Conservation (phyloP, 2,113 vertebrate genomes). For the Callipepla californica region DNA sequence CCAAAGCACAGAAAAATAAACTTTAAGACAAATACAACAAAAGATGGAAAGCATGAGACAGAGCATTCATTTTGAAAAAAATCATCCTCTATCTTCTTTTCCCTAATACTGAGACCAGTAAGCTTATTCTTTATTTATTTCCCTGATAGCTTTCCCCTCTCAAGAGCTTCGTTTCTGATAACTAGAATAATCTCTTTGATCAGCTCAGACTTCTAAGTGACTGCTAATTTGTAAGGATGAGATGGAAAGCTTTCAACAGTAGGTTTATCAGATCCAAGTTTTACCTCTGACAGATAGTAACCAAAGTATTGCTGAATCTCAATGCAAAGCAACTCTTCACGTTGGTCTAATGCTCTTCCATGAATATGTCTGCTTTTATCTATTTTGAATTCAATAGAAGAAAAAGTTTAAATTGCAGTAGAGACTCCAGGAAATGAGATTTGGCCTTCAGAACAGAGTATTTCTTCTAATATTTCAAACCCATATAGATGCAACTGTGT, state of each 20-base stretch:
- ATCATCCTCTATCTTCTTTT: background rate
- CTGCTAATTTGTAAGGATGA: background rate
- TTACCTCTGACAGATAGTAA: background rate
- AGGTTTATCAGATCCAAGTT: background rate
- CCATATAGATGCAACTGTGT: background rate
- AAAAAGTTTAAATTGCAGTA: no score
- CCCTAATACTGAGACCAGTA: background rate
- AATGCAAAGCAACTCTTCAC: background rate
- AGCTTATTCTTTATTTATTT: background rate
- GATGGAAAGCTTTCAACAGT: background rate
- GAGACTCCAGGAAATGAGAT: no score
- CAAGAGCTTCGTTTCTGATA: background rate
- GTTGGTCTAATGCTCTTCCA: background rate
- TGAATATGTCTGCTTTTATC: no score
- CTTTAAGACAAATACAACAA: background rate
- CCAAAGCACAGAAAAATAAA: background rate
- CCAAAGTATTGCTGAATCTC: background rate
- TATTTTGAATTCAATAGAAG: no score
- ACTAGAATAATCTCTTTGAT: background rate
- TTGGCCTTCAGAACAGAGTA: no score
- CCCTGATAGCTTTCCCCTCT: background rate
- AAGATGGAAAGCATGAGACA: background rate
- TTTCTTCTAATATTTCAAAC: no score
- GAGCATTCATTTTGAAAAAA: background rate
- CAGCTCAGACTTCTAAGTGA: background rate